These are phyloP conservation scores for Sminthopsis crassicaudata DNA, from an alignment of 2,113 vertebrate species.

Conservation along the genomic window DNA sequence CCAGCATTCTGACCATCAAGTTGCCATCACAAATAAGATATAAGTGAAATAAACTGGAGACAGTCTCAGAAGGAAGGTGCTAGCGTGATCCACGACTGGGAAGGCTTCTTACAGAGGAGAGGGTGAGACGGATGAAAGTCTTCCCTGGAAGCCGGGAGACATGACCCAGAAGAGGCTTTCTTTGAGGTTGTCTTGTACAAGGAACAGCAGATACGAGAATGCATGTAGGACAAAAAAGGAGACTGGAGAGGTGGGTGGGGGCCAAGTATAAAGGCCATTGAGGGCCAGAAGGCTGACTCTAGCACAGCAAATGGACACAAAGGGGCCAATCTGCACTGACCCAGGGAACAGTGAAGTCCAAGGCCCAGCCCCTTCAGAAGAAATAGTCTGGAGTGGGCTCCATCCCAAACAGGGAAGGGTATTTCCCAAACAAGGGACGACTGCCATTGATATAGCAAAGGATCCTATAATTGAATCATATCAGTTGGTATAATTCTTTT, in stretches of 20 bases:
- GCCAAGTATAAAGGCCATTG: not conserved
- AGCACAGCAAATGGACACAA: not conserved
- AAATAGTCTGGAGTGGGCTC: not conserved
- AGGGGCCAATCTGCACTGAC: not conserved
- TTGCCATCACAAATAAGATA: no score
- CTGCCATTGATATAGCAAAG: not conserved
- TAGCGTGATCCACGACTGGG: not conserved
- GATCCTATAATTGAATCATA: not conserved
- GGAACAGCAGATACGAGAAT: not conserved
- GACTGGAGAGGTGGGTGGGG: not conserved
- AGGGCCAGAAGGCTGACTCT: not conserved
- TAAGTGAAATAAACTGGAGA: not conserved
- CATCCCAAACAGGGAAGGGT: constrained; percentile 5
- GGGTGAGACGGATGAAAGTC: not conserved
- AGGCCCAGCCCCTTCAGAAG: not conserved
- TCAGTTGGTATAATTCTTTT: no score
- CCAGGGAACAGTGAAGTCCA: no score
- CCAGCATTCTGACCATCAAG: no score
- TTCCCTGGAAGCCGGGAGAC: not conserved
- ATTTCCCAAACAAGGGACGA: not conserved
- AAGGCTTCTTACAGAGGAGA: no score
- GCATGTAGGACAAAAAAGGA: not conserved
- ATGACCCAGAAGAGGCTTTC: no score
- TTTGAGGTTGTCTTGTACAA: not conserved
- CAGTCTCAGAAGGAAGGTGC: not conserved